Percentiles rank a stretch among this genome's conserved stretches.
These are phyloP conservation scores for Apus apus DNA, from an alignment of 2,113 vertebrate species.

Conservation along the genomic window DNA sequence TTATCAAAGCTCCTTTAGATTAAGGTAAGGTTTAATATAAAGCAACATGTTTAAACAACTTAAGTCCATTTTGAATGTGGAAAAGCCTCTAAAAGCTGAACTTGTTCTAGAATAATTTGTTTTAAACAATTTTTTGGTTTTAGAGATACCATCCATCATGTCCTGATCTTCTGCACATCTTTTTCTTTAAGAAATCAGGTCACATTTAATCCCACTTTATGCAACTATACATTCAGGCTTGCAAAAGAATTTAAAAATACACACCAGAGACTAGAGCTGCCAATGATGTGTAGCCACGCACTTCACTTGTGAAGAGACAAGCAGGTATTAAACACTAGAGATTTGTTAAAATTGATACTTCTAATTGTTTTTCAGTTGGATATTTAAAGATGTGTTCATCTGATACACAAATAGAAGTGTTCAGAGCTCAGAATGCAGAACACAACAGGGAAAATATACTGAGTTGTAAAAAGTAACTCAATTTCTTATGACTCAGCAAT, in stretches of 20 bases:
- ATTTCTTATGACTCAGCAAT: background rate
- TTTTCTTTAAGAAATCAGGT: background rate
- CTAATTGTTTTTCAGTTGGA: too few relatives aligned
- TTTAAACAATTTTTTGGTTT: background rate
- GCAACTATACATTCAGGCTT: background rate
- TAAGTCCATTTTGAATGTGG: background rate
- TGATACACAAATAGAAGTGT: accelerated
- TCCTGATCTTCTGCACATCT: background rate
- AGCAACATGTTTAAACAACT: background rate
- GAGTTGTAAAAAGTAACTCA: background rate
- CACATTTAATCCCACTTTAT: background rate
- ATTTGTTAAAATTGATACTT: background rate
- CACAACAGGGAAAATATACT: background rate
- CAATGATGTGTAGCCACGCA: background rate
- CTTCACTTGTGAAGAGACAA: background rate
- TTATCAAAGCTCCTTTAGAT: background rate
- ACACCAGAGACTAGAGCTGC: background rate
- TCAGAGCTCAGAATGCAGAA: background rate
- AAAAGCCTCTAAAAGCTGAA: background rate
- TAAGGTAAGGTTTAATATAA: background rate
- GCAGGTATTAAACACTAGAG: background rate
- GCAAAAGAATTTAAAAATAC: background rate
- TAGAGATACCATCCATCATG: background rate
- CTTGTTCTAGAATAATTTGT: background rate
- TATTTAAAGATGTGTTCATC: background rate